A percentile compares a stretch with the other conserved stretches of the same genome.
Conservation (phyloP, 2,797 vertebrate species). For the Craterocephalus amniculus region DNA sequence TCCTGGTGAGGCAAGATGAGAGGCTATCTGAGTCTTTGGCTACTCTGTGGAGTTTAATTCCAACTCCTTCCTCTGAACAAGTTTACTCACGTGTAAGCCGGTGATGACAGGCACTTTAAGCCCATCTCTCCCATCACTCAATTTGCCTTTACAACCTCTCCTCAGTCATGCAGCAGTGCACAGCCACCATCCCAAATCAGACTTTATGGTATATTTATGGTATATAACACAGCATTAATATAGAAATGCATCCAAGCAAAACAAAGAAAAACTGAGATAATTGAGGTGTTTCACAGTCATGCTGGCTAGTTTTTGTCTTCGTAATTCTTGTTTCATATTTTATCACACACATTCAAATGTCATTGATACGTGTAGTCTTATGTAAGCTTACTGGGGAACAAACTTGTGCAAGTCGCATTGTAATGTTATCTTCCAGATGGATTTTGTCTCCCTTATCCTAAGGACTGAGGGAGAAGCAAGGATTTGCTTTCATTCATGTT, state of each 20-base stretch:
- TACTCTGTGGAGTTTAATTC: constrained; percentile 38
- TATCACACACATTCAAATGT: constrained; percentile 49
- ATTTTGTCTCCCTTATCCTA: constrained; percentile 70
- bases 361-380: constrained; percentile 69
- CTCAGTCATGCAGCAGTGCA: not conserved
- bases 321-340: constrained; percentile 38
- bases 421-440: constrained; percentile 78
- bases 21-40: constrained; percentile 20
- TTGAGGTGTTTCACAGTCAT: constrained; percentile 29
- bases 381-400: constrained; percentile 73
- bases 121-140: constrained; percentile 9
- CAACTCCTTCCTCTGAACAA: constrained; percentile 31
- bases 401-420: constrained; percentile 69
- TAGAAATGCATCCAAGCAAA: constrained; percentile 4
- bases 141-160: constrained; percentile 4
- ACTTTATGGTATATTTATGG: too few relatives aligned
- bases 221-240: constrained; percentile 14
- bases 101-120: constrained; percentile 23
- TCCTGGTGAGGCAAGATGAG: constrained; percentile 36
- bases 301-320: constrained; percentile 12
- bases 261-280: constrained; percentile 28
- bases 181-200: constrained; percentile 2
- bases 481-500: constrained; percentile 75
- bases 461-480: constrained; percentile 63
- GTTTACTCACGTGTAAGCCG: constrained; percentile 38